These are phyloP conservation scores for Tipula helvola DNA, from an alignment of 2,888 invertebrate species.

Conservation along the genomic window DNA sequence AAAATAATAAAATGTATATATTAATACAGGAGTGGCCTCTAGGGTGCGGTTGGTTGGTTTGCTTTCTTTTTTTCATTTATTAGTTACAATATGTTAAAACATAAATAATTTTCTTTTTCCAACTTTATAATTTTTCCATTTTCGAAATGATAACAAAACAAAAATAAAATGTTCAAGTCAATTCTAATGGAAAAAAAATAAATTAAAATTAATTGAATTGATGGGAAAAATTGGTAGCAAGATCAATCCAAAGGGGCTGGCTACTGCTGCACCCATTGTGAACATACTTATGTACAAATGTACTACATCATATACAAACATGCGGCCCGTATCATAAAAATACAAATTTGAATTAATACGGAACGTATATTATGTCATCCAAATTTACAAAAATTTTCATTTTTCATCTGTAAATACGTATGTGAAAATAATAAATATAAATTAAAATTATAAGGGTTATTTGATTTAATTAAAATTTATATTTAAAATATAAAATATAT, in stretches of 20 bases:
- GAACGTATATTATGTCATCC: not conserved
- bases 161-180: not conserved
- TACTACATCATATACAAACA: not conserved
- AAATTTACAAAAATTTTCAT: not conserved
- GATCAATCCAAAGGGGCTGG: not conserved
- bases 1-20: not conserved
- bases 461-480: not conserved
- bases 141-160: not conserved
- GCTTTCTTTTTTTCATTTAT: not conserved
- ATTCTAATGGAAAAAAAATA: not conserved
- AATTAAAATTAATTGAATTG: not conserved
- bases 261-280: not conserved
- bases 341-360: not conserved
- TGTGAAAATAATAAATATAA: not conserved
- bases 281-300: not conserved
- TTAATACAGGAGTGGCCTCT: not conserved
- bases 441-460: not conserved
- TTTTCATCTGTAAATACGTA: not conserved
- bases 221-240: not conserved
- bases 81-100: not conserved
- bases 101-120: not conserved
- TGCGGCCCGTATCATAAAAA: not conserved
- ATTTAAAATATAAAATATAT: not conserved
- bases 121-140: not conserved
- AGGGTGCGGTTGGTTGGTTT: not conserved